Conservation (phyloP, 2,888 invertebrate genomes). For the Amitus sp. region DNA sequence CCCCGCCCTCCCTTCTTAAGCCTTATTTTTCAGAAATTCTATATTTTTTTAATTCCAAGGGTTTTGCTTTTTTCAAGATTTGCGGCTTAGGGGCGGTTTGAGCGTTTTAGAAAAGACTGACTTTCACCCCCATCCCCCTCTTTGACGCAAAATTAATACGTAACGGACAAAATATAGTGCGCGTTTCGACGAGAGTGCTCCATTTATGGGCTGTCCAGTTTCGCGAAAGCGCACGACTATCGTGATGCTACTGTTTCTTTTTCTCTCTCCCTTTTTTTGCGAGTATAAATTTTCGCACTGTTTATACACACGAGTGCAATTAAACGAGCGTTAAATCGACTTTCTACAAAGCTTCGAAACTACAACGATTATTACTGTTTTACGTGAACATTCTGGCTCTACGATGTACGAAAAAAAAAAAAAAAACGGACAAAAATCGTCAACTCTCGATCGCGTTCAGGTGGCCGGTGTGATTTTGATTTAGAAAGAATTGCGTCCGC, state of each 20-base stretch:
- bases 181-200: neutral
- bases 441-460: slow-evolving; percentile 24
- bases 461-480: slow-evolving; percentile 11
- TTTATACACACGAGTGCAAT: slow-evolving; percentile 31
- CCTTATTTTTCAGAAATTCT: slow-evolving; percentile 31
- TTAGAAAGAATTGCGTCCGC: neutral
- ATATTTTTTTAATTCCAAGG: slow-evolving; percentile 70
- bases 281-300: slow-evolving; percentile 35
- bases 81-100: slow-evolving; percentile 66
- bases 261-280: slow-evolving; percentile 29
- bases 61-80: slow-evolving; percentile 75
- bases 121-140: slow-evolving; percentile 17
- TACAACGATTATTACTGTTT: slow-evolving; percentile 35
- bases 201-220: neutral
- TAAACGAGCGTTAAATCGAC: slow-evolving; percentile 27
- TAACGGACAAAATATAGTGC: slow-evolving; percentile 31
- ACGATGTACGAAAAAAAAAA: slow-evolving; percentile 20
- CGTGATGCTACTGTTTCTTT: slow-evolving; percentile 27
- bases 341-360: slow-evolving; percentile 31
- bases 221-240: slow-evolving; percentile 12
- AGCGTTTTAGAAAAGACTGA: slow-evolving; percentile 37
- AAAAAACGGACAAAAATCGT: slow-evolving; percentile 18
- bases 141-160: slow-evolving; percentile 37
- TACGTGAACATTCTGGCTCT: slow-evolving; percentile 22
- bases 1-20: too few relatives aligned